Conservation (phyloP, 2,113 vertebrate species). For the Dryoscopus gambensis region DNA sequence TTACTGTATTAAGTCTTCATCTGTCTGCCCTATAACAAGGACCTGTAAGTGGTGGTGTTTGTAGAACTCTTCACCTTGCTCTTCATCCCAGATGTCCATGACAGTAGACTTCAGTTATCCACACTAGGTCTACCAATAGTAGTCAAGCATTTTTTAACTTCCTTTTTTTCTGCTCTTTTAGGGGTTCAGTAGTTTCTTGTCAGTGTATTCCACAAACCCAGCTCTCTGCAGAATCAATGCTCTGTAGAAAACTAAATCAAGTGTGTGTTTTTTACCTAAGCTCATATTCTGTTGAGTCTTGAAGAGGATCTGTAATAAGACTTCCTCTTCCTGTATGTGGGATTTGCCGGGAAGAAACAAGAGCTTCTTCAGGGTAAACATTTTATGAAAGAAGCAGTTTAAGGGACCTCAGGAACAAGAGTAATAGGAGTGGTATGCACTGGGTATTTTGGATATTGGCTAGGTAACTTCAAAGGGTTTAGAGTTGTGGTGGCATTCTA, state of each 20-base stretch:
- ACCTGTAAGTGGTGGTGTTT: neutral
- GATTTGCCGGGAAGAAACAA: neutral
- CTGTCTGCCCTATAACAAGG: neutral
- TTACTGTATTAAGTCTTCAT: neutral
- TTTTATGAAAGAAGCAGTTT: neutral
- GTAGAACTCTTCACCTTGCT: neutral
- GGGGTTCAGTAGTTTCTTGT: neutral
- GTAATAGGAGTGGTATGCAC: neutral
- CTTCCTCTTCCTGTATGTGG: neutral
- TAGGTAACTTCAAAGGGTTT: neutral
- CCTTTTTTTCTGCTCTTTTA: neutral
- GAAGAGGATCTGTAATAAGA: neutral
- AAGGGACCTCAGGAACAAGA: neutral
- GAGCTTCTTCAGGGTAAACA: neutral
- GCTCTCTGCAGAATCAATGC: neutral
- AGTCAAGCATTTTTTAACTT: neutral
- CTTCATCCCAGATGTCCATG: neutral
- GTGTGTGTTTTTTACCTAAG: neutral
- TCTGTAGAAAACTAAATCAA: neutral
- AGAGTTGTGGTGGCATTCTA: rapidly evolving
- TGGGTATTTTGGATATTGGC: rapidly evolving
- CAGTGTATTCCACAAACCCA: neutral
- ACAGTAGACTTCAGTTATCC: neutral
- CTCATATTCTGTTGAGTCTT: neutral
- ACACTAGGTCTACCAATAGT: neutral